Conservation (phyloP, 2,888 invertebrate species). For the Geophilus truncorum region DNA sequence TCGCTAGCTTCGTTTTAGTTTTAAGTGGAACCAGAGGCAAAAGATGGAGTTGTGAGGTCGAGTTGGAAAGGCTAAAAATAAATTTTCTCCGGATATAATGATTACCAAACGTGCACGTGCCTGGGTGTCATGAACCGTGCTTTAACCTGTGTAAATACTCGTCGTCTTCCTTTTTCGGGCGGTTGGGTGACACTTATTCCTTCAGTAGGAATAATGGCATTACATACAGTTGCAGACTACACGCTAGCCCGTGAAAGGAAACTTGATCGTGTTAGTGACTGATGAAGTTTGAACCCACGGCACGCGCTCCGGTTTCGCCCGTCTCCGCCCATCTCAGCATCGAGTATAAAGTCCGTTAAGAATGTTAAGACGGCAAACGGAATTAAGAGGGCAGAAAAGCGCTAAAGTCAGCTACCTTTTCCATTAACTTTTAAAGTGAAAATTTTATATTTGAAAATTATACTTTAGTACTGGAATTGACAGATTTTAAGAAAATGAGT, state of each 20-base stretch:
- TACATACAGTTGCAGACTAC: conserved; percentile 7
- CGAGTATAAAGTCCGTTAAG: not conserved
- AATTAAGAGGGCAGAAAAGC: not conserved
- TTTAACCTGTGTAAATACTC: conserved; percentile 20
- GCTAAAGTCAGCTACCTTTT: not conserved
- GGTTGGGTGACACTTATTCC: not conserved
- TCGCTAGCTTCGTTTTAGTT: not conserved
- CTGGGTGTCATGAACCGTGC: not conserved
- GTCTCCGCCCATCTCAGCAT: not conserved
- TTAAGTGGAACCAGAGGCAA: not conserved
- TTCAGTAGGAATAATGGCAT: not conserved
- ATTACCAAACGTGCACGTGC: not conserved
- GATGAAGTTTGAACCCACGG: conserved; percentile 27
- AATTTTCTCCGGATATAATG: not conserved
- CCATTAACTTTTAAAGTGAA: conserved; percentile 16
- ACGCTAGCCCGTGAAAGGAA: conserved; percentile 11
- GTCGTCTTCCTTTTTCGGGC: not conserved
- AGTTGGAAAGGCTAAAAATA: not conserved
- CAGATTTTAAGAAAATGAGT: not conserved
- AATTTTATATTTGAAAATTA: too few relatives aligned
- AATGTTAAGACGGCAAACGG: conserved; percentile 2
- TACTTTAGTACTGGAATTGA: too few relatives aligned
- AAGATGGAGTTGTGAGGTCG: not conserved
- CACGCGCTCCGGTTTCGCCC: conserved; percentile 7
- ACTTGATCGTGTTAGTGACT: not conserved